These are phyloP conservation scores for Macquaria ambigua DNA, from an alignment of 2,113 vertebrate genomes.

Conservation along the genomic window DNA sequence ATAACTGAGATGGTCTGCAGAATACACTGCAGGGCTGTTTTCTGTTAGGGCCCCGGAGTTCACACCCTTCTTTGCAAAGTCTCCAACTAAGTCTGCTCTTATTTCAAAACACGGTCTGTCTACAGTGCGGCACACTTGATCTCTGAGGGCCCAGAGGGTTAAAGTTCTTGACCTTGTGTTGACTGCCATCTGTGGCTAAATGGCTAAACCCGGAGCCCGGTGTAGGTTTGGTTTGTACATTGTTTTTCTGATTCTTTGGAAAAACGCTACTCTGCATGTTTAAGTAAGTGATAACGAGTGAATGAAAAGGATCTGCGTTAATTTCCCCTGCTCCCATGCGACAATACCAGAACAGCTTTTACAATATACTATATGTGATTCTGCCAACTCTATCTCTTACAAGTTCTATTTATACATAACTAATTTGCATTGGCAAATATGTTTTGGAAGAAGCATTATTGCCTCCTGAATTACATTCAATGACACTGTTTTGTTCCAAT, in stretches of 20 bases:
- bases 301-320: constrained; percentile 16
- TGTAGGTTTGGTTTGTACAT: constrained; percentile 13
- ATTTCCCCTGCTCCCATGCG: constrained; percentile 1
- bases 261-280: constrained; percentile 19
- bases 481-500: constrained; percentile 27
- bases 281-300: constrained; percentile 34
- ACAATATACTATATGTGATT: not conserved
- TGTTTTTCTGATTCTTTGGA: constrained; percentile 20
- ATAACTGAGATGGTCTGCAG: not conserved
- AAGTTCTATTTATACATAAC: constrained; percentile 23
- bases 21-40: not conserved
- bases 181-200: constrained; percentile 62
- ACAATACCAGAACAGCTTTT: constrained; percentile 16
- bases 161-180: constrained; percentile 63
- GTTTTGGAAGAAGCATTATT: constrained; percentile 21
- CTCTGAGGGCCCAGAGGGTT: constrained; percentile 44
- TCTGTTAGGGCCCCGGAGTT: constrained; percentile 34
- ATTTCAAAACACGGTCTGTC: constrained; percentile 69
- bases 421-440: constrained; percentile 30
- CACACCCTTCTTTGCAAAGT: constrained; percentile 29
- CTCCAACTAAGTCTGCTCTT: constrained; percentile 45
- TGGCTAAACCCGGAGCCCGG: constrained; percentile 18
- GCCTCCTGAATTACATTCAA: constrained; percentile 16
- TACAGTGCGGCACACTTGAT: constrained; percentile 49
- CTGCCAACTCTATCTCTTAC: constrained; percentile 27